Evolutionary conservation across 2,888 invertebrate species (phyloP).

Genomic region (Timema podura): DNA sequence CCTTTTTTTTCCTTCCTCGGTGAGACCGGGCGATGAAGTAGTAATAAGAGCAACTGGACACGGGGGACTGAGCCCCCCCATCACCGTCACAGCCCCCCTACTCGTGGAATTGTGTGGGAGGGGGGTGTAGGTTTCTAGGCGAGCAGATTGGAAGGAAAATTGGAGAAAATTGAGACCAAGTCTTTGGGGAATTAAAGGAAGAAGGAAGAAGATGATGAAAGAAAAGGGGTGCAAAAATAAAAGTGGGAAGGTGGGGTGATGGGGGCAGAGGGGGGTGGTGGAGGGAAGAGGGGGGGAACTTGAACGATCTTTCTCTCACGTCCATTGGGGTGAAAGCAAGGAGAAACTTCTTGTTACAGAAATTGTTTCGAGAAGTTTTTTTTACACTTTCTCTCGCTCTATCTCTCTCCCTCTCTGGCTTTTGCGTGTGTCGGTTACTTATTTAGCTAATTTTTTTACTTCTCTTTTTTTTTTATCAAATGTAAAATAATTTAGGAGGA

Average conservation of each 20-base stretch:
- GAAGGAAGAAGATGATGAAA: neutral
- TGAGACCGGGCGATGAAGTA: conserved; percentile 17
- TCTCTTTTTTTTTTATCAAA: too few relatives aligned
- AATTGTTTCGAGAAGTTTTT: neutral
- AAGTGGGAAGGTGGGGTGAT: neutral
- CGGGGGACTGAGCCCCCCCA: conserved; percentile 16
- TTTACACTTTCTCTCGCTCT: conserved; percentile 10
- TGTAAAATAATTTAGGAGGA: too few relatives aligned
- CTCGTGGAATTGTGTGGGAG: too few relatives aligned
- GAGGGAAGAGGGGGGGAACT: neutral
- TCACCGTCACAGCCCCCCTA: neutral
- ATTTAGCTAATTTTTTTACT: too few relatives aligned
- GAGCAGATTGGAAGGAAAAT: conserved; percentile 31
- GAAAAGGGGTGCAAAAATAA: neutral
- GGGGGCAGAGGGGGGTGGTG: neutral
- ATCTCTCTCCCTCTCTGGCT: conserved; percentile 4
- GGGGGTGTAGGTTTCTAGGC: conserved; percentile 14
- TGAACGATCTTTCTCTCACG: neutral
- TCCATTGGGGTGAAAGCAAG: neutral
- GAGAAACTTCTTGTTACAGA: too few relatives aligned
- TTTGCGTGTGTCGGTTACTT: neutral
- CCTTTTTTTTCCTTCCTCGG: too few relatives aligned
- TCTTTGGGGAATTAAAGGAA: conserved; percentile 24
- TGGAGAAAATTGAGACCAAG: conserved; percentile 31
- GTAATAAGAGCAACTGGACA: conserved; percentile 24